Evolutionary conservation across 2,797 vertebrate species (phyloP).

Genomic region (Rhinella marina): DNA sequence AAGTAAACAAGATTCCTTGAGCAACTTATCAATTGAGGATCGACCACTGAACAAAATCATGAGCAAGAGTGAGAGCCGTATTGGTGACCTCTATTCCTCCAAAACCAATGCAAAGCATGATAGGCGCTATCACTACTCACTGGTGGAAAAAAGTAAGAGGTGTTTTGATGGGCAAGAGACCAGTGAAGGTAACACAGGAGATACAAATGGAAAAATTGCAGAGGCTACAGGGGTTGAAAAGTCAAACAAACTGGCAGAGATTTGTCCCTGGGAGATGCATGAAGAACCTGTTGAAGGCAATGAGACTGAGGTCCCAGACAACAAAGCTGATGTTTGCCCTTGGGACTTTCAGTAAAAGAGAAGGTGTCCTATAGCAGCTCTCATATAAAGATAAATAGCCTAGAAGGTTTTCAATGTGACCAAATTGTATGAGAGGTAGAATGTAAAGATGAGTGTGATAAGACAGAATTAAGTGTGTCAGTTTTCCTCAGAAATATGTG

Average conservation of each 20-base stretch:
- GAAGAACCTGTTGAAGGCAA: background rate
- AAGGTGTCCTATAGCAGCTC: background rate
- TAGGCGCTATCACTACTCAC: constrained; percentile 47
- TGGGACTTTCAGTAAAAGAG: constrained; percentile 66
- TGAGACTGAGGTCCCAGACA: background rate
- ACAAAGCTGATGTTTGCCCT: constrained; percentile 55
- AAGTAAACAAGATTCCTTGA: background rate
- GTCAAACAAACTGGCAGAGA: background rate
- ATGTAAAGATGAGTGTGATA: background rate
- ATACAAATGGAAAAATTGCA: background rate
- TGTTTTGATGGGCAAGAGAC: background rate
- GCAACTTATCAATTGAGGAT: constrained; percentile 50
- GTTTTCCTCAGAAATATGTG: background rate
- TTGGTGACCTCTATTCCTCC: constrained; percentile 35
- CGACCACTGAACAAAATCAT: constrained; percentile 46
- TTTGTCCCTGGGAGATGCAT: constrained; percentile 65
- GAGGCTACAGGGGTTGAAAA: background rate
- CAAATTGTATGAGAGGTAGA: background rate
- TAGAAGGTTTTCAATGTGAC: background rate
- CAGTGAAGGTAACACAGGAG: background rate
- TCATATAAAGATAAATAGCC: background rate
- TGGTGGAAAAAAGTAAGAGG: constrained; percentile 28
- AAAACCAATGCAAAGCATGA: constrained; percentile 1
- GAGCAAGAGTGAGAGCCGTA: constrained; percentile 54
- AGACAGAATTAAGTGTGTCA: background rate